Base-by-base conservation (phyloP, 2,888 invertebrate species). In the Lasioglossum zephyrum region DNA sequence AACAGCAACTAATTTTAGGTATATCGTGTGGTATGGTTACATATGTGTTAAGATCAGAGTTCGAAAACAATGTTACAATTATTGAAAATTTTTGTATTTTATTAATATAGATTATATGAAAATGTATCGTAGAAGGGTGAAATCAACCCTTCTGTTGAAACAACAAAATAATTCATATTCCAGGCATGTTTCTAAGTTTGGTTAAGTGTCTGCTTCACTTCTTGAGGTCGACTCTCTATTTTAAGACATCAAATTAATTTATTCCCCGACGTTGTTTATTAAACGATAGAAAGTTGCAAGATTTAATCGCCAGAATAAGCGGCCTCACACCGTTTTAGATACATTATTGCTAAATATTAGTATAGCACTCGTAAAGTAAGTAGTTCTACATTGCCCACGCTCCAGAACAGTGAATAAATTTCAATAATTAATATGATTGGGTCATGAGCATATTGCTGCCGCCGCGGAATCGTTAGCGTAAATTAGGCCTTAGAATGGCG, bases 401-500 rank as follows among this genome's bases (percentile, higher is more conserved):
- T 53, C 6, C 26, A 5, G 18, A 8, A 0, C 39, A 44, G 49
- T 26, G 53, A 69, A 80, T 18, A 57, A 74, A 69, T 53, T 39
- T 57, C 31, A 73, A 41, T 31, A 18, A 73, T 66, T 66, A 49
- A 72, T 18, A 36, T 18, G 49, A 63, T 49, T 73, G 73, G 39
- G 41, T 63, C 41, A 49, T 69, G 53, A 66, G 53, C 36, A 26
- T 60, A 31, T 60, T 5, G 80, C 36, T n/a, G 57, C 73, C 73
- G 44, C 26, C 18, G 77, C 49, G 39, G 44, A 22, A 73, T 74
- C 49, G 81, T 80, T 80, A 69, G n/a, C 31, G 80, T 74, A 57
- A 82, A 44, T 82, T 69, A 82, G 49, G 18, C 39, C 22, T 39
- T 22, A 8, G 53, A 69, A 82, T 73, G 73, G 53, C 69, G 73